Conservation (phyloP, 2,113 vertebrate species). For the Mohoua ochrocephala region DNA sequence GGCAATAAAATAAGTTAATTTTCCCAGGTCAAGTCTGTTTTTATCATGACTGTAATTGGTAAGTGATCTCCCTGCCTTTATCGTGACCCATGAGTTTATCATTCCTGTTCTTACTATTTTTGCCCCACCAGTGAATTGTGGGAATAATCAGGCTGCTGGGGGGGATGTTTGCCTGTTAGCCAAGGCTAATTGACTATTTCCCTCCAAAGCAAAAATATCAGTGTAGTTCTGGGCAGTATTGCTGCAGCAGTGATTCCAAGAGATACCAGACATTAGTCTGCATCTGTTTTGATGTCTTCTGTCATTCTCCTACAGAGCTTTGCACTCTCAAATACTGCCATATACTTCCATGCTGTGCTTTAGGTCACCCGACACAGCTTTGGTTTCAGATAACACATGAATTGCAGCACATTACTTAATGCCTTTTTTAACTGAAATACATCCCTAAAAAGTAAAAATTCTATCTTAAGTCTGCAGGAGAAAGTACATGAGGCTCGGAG, state of each 20-base stretch:
- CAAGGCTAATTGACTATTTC: neutral
- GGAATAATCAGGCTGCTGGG: neutral
- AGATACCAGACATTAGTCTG: neutral
- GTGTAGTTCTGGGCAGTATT: neutral
- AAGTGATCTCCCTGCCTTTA: neutral
- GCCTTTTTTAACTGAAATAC: neutral
- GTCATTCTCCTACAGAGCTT: neutral
- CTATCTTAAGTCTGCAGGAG: neutral
- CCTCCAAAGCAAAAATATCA: neutral
- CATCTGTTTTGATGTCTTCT: neutral
- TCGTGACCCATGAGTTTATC: neutral
- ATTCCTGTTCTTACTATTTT: neutral
- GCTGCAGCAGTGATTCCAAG: neutral
- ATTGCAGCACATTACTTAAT: neutral
- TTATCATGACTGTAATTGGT: neutral
- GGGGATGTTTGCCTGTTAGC: neutral
- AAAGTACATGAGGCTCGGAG: neutral
- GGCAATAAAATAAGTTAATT: neutral
- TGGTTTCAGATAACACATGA: neutral
- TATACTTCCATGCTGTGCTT: neutral
- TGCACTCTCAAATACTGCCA: neutral
- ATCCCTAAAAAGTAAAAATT: neutral
- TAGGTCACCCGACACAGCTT: neutral
- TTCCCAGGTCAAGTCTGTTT: neutral
- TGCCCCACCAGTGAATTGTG: neutral